Evolutionary conservation across 2,888 invertebrate genomes (phyloP), one percentile per base, ranked within the genome.

Genomic region (Metopia argyrocephala): DNA sequence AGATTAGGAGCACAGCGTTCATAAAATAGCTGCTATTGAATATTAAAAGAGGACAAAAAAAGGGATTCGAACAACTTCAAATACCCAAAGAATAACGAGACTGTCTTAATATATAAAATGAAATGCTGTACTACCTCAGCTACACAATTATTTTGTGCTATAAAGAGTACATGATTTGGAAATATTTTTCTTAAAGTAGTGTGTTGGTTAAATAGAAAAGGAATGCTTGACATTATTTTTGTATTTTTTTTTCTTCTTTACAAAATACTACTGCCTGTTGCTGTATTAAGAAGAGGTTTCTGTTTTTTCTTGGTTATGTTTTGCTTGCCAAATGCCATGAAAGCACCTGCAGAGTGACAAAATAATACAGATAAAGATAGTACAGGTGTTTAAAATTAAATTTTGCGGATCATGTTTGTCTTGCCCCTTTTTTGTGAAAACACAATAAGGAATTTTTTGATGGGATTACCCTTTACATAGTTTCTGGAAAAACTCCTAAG

Each of bases 1-100:
- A 59, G 68, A 76, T 73, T 71, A 69, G 80, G 76, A 64, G 73
- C 76, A n/a, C 80, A 80, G 68, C 61, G 68, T 73, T 73, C 56
- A 48, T 25, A 73, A 71, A 38, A 61, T 23, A 48, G 28, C 52
- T 64, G 38, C 12, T 38, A 38, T 38, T 38, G 12, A 38, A 38
- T 38, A 12, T 38, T 38, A 38, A 38, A 38, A 12, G 38, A 38
- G 12, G 9, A 38, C 0, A 21, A 38, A 31, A 25, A 54, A 50
- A 15, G 18, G 18, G 31, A 28, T 21, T 21, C 50, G 31, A 50
- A 48, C 5, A 23, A 9, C 28, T 45, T n/a, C n/a, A n/a, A n/a
- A 45, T 45, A 25, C 5, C 18, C n/a, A 23, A 57, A 23, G 48
- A 38, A 56, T n/a, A 57, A 31, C 46, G n/a, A n/a, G n/a, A 18